Base-by-base conservation (phyloP, 1,140 invertebrate species). In the Doryteuthis pealeii region DNA sequence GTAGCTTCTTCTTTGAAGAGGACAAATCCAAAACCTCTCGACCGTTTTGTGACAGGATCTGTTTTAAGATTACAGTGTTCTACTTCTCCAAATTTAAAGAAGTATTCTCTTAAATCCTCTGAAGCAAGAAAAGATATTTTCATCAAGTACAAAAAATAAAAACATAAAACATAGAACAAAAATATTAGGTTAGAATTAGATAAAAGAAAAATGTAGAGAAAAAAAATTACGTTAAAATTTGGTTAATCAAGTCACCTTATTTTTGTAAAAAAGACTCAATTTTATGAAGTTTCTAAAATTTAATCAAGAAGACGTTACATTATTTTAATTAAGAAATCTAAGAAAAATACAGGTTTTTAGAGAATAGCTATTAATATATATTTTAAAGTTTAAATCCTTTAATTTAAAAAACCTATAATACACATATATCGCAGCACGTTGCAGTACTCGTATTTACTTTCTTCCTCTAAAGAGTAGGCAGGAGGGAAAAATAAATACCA, bases 21-120 rank as follows among this genome's bases (percentile, higher is more conserved):
- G 33, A 99, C 96, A 89, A 98, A 99, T 72, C 96, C 96, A 90
- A 98, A 98, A 43, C 96, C 95, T 83, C 97, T 90, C 45, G 96
- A 98, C 77, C 96, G 91, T n/a, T 95, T 96, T 28, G 95, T 97
- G 88, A 97, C 96, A 84, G 93, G 94, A 88, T 98, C 98, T 90
- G 97, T 98, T 95, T 99, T 99, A 67, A 99, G 95, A 67, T 97
- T 96, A 86, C 96, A 97, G 89, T 97, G 96, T 79, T 96, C 95
- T 31, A 99, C 96, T 88, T 98, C 96, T 70, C 96, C 97, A 90
- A 96, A 98, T 76, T 95, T 85, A 76, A 74, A 73, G 77, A 87
- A 86, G 76, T 86, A 86, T 32, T 86, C 82, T 77, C 82, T 81
- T 22, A 87, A 76, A 77, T 87, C 84, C 74, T 85, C 96, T 90